Evolutionary conservation across 2,888 invertebrate genomes (phyloP), one percentile per base, ranked within the genome.

Genomic region (Melanotus villosus): DNA sequence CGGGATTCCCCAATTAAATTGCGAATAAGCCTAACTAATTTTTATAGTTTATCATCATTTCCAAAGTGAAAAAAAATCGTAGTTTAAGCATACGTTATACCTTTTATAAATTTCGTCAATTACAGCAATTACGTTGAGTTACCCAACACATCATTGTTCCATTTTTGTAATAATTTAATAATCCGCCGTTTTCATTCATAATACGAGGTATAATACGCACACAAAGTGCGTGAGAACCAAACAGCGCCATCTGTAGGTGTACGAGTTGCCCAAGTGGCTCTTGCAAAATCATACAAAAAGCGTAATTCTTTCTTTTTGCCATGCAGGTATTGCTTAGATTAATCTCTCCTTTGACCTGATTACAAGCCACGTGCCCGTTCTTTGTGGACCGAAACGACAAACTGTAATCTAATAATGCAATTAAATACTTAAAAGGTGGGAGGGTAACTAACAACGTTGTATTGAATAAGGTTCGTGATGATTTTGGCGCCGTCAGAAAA

Each of bases 101-200:
- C 47, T 47, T 16, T 59, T 45, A 32, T 32, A 45, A 67, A 67
- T 56, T 60, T 67, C 18, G 32, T 43, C 45, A 67, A 67, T 67
- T 67, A 60, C 45, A 10, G 18, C 58, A 65, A 65, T 65, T 65
- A 65, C 12, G 38, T 14, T n/a, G 30, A 14, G 47, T 65, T 65
- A 38, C 65, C 41, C 58, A 65, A 65, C 58, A 58, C 36, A 59
- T 65, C 45, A 65, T 65, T 65, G 65, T 65, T 65, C 65, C 65
- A 65, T 65, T 65, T 65, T 65, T 65, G 47, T 57, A 65, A 65
- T 58, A 58, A 65, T 65, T 65, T 65, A 65, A 65, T 58, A 58
- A 65, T 36, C n/a, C 23, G 38, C 26, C 30, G 16, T 21, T 18
- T 65, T 21, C 54, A 41, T 64, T 64, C 64, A 50, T n/a, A n/a